Percentiles rank a stretch among this genome's conserved stretches.
Evolutionary conservation across 2,797 vertebrate species (phyloP).

Genomic region (Peromyscus nudipes): DNA sequence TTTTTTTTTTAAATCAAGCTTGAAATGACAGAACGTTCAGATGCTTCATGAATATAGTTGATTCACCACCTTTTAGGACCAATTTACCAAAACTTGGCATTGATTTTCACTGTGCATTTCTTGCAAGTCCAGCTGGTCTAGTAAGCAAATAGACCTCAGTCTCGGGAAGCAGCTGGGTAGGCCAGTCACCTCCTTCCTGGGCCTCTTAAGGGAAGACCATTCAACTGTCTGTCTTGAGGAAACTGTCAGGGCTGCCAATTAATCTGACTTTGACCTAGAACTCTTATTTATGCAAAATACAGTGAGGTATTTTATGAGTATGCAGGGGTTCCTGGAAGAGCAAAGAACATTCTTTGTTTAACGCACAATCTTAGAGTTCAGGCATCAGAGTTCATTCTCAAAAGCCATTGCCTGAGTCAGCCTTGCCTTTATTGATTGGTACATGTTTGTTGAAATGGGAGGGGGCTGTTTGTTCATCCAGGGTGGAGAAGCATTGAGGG

Average conservation of each 20-base stretch:
- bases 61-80: background rate
- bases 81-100: background rate
- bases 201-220: background rate
- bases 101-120: constrained; percentile 24
- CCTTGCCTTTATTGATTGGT: constrained; percentile 49
- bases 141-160: constrained; percentile 22
- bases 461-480: constrained; percentile 38
- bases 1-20: background rate
- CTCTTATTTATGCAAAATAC: constrained; percentile 41
- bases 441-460: constrained; percentile 67
- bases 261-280: constrained; percentile 73
- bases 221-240: constrained; percentile 54
- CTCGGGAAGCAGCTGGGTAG: background rate
- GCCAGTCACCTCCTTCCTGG: constrained; percentile 27
- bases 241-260: constrained; percentile 50
- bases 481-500: constrained; percentile 64
- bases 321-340: constrained; percentile 44
- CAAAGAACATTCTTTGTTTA: constrained; percentile 61
- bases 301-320: constrained; percentile 58
- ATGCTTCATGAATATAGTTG: background rate
- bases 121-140: background rate
- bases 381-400: constrained; percentile 50
- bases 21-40: background rate
- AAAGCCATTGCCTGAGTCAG: constrained; percentile 31
- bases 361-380: background rate